These are phyloP conservation scores for Aurelia sp. DNA, from an alignment of 30 jellyfish, hydroid and myxozoan genomes.

Conservation along the genomic window DNA sequence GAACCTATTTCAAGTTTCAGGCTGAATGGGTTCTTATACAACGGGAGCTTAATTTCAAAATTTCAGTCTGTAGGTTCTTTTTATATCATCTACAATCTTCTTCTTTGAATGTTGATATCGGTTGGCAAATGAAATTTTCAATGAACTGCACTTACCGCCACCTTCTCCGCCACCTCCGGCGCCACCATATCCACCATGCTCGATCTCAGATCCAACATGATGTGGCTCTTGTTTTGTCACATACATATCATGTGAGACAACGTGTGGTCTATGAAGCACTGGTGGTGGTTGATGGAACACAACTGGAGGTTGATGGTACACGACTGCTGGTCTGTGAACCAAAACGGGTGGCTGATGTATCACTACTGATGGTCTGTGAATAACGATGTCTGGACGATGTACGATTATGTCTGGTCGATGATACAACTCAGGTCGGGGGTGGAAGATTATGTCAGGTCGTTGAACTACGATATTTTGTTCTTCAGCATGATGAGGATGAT, in stretches of 20 bases:
- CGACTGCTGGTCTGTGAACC: constrained; percentile 98
- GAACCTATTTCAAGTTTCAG: too few relatives aligned
- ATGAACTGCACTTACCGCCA: neutral
- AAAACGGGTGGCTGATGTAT: constrained; percentile 97
- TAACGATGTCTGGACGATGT: constrained; percentile 98
- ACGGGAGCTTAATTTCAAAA: too few relatives aligned
- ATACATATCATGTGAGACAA: constrained; percentile 95
- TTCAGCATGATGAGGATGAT: constrained; percentile 82
- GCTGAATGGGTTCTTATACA: too few relatives aligned
- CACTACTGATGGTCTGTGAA: constrained; percentile 99
- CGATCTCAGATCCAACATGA: constrained; percentile 97
- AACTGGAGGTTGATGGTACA: constrained; percentile 99
- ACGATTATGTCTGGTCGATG: constrained; percentile 97
- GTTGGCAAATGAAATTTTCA: neutral
- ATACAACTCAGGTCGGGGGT: constrained; percentile 98
- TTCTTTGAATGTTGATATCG: too few relatives aligned
- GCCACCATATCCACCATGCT: constrained; percentile 82
- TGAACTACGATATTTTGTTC: constrained; percentile 94
- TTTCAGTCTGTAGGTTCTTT: too few relatives aligned
- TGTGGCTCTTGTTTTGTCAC: constrained; percentile 93
- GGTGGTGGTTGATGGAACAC: constrained; percentile 99
- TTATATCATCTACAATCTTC: too few relatives aligned
- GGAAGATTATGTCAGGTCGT: constrained; percentile 97
- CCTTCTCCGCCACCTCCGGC: constrained; percentile 63
- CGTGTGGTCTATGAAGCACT: constrained; percentile 95